Evolutionary conservation across 2,888 invertebrate species (phyloP).

Genomic region (Drosophila falleni): DNA sequence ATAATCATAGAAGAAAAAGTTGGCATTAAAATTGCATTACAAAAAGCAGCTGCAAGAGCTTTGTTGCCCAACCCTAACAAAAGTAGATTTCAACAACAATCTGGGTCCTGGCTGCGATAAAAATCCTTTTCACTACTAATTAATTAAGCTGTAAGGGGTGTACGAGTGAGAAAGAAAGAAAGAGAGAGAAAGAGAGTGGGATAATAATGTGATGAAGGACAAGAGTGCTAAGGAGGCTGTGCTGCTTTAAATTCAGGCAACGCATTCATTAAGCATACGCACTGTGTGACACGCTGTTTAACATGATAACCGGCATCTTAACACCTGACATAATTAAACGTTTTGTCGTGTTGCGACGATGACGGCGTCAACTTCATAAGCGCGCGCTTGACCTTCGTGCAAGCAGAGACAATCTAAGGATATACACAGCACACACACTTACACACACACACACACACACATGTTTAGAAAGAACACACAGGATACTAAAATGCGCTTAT

Average conservation of each 20-base stretch:
- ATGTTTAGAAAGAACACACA: slow-evolving; percentile 11
- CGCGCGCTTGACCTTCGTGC: slow-evolving; percentile 69
- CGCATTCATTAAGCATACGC: slow-evolving; percentile 62
- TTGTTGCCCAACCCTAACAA: slow-evolving; percentile 1
- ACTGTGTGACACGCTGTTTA: slow-evolving; percentile 52
- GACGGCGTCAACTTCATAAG: slow-evolving; percentile 69
- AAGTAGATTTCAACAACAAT: slow-evolving; percentile 22
- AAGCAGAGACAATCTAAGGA: slow-evolving; percentile 55
- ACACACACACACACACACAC: slow-evolving; percentile 24
- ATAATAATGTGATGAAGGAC: no score
- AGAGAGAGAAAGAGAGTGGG: not conserved
- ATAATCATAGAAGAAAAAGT: not conserved
- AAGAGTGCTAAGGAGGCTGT: not conserved
- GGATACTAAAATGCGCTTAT: slow-evolving; percentile 75
- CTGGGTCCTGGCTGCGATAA: slow-evolving; percentile 29
- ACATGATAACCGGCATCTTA: slow-evolving; percentile 73
- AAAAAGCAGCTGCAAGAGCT: slow-evolving; percentile 25
- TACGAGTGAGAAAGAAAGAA: not conserved
- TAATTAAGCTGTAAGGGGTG: slow-evolving; percentile 61
- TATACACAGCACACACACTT: slow-evolving; percentile 22
- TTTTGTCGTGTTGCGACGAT: slow-evolving; percentile 44
- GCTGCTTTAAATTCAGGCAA: slow-evolving; percentile 49
- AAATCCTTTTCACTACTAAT: slow-evolving; percentile 65
- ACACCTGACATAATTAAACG: slow-evolving; percentile 82
- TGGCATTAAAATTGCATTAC: slow-evolving; percentile 61